These are phyloP conservation scores for Bubalus kerabau DNA, from an alignment of 2,113 vertebrate species.

Conservation along the genomic window DNA sequence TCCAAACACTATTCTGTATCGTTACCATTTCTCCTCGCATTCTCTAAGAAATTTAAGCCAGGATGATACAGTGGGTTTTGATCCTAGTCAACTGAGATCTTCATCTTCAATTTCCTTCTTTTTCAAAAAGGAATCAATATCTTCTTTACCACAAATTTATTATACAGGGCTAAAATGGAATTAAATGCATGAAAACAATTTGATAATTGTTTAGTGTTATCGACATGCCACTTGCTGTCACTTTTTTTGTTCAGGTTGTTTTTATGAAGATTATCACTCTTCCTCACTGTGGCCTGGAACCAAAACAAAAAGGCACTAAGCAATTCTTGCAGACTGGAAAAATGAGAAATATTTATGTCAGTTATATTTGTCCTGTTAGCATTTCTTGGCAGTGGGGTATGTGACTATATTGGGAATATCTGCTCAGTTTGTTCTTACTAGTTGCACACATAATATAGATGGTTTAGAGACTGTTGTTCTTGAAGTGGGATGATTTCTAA, in stretches of 20 bases:
- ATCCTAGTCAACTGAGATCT: background rate
- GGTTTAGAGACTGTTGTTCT: fast-evolving
- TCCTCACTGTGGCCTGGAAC: background rate
- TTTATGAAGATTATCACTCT: background rate
- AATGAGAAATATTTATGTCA: background rate
- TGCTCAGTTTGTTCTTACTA: background rate
- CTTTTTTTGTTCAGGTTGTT: background rate
- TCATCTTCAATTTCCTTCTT: background rate
- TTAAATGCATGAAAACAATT: fast-evolving
- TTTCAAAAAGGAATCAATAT: background rate
- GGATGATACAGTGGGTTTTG: background rate
- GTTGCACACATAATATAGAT: background rate
- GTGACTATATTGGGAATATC: no score
- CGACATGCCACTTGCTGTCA: no score
- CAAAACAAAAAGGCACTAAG: background rate
- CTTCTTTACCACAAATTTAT: background rate
- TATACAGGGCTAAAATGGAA: background rate
- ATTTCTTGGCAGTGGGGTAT: background rate
- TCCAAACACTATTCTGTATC: fast-evolving
- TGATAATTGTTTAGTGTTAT: fast-evolving
- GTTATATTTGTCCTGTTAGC: background rate
- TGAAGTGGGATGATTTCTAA: fast-evolving
- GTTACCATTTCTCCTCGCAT: background rate
- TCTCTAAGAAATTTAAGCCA: background rate
- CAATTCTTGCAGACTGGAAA: background rate